A percentile compares a stretch with the other conserved stretches of the same genome.
Conservation (phyloP, 30 jellyfish, hydroid and myxozoan genomes). For the Turritopsis dohrnii region DNA sequence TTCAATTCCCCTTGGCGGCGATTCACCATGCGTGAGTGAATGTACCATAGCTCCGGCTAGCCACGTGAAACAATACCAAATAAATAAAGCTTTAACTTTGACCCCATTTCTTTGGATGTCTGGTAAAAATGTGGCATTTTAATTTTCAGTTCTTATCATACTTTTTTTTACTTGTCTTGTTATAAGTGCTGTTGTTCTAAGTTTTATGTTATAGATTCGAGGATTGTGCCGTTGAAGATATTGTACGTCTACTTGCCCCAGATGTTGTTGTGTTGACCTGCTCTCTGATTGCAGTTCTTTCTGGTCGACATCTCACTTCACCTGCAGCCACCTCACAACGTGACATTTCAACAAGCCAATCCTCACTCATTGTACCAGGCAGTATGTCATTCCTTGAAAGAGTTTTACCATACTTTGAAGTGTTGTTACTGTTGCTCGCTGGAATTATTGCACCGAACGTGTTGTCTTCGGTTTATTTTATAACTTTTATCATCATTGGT, state of each 20-base stretch:
- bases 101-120: no score
- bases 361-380: constrained; percentile 16
- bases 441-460: constrained; percentile 90
- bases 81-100: no score
- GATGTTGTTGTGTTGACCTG: constrained; percentile 68
- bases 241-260: constrained; percentile 86
- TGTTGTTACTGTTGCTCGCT: constrained; percentile 72
- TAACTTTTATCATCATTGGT: constrained; percentile 74
- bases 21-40: no score
- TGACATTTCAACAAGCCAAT: constrained; percentile 9
- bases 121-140: no score
- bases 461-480: constrained; percentile 68
- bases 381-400: constrained; percentile 53
- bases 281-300: constrained; percentile 70
- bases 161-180: no score
- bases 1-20: no score
- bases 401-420: constrained; percentile 63
- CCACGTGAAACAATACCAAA: no score
- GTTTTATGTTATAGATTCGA: constrained; percentile 16
- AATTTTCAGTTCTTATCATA: no score
- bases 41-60: no score
- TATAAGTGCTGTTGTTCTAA: no score
- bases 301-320: constrained; percentile 42
- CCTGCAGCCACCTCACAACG: constrained; percentile 27
- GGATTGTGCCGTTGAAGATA: constrained; percentile 45